Conservation (phyloP, 2,888 invertebrate genomes). For the Lepetodrilus schrolli region DNA sequence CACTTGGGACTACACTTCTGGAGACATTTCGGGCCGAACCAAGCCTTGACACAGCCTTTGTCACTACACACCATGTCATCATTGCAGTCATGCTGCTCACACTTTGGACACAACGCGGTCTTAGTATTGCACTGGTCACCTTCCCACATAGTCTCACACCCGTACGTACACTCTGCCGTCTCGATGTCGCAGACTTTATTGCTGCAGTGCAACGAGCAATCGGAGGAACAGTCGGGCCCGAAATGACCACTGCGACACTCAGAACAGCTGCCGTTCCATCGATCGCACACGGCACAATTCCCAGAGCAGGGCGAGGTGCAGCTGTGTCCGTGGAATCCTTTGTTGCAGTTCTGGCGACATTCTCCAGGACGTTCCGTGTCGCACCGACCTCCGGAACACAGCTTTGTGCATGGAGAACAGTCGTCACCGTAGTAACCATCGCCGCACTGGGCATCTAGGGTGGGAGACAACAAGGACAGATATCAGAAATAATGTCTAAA, state of each 20-base stretch:
- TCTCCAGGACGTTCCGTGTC: neutral
- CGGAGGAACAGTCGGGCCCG: neutral
- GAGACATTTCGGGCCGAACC: constrained; percentile 28
- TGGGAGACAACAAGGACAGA: neutral
- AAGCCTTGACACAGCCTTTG: neutral
- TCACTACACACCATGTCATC: neutral
- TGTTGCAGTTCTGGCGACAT: constrained; percentile 36
- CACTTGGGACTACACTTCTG: constrained; percentile 33
- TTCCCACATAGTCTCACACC: constrained; percentile 43
- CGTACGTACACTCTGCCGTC: constrained; percentile 42
- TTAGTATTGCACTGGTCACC: constrained; percentile 43
- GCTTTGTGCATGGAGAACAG: neutral
- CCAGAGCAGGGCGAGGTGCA: constrained; percentile 28
- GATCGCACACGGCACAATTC: constrained; percentile 37
- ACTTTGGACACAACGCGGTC: neutral
- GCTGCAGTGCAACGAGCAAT: constrained; percentile 6
- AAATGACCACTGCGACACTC: constrained; percentile 8
- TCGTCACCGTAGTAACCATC: constrained; percentile 5
- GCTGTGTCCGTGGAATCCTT: constrained; percentile 27
- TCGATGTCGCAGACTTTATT: constrained; percentile 38
- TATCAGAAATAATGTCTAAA: neutral
- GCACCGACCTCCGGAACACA: neutral
- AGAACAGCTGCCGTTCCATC: constrained; percentile 42
- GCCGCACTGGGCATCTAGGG: neutral
- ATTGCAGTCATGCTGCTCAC: neutral